phyloP scores from a whole-genome alignment of 1,140 invertebrate genomes.

The Cardiocondyla obscurior region DNA sequence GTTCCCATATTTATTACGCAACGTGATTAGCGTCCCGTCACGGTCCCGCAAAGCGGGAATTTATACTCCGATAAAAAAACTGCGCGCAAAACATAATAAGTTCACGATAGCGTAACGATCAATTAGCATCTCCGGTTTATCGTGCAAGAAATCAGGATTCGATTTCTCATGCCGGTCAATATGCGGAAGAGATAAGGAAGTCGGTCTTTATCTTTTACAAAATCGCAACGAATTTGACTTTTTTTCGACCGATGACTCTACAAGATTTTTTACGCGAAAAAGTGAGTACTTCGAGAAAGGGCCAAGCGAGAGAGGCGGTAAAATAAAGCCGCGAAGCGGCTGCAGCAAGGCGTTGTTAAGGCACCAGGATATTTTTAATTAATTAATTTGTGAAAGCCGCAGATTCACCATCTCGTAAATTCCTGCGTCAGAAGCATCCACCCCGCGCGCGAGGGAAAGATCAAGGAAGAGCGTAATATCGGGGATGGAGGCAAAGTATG shows the following conservation, averaged over 20 bases:
- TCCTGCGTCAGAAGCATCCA: slow-evolving; percentile 46
- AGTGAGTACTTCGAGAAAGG: neutral
- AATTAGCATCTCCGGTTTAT: too few species aligned
- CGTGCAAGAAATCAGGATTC: too few species aligned
- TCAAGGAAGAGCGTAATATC: neutral
- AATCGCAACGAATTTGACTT: slow-evolving; percentile 5
- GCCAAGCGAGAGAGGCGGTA: neutral
- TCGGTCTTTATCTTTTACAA: too few species aligned
- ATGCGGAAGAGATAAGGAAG: too few species aligned
- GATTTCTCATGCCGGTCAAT: too few species aligned
- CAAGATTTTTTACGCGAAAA: neutral
- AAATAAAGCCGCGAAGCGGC: neutral
- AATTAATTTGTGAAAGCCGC: slow-evolving; percentile 72
- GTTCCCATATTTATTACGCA: neutral
- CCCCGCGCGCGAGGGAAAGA: slow-evolving; percentile 36
- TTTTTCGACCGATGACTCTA: too few species aligned
- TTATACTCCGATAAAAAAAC: neutral
- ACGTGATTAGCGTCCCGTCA: neutral
- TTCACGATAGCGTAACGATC: too few species aligned
- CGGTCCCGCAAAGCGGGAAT: neutral
- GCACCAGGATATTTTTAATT: slow-evolving; percentile 74
- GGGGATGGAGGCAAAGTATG: slow-evolving; percentile 24
- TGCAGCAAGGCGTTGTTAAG: slow-evolving; percentile 63
- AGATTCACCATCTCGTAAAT: slow-evolving; percentile 69
- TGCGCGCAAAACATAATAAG: neutral